Evolutionary conservation across 2,113 vertebrate genomes (phyloP).

Genomic region (Melospiza melodia): DNA sequence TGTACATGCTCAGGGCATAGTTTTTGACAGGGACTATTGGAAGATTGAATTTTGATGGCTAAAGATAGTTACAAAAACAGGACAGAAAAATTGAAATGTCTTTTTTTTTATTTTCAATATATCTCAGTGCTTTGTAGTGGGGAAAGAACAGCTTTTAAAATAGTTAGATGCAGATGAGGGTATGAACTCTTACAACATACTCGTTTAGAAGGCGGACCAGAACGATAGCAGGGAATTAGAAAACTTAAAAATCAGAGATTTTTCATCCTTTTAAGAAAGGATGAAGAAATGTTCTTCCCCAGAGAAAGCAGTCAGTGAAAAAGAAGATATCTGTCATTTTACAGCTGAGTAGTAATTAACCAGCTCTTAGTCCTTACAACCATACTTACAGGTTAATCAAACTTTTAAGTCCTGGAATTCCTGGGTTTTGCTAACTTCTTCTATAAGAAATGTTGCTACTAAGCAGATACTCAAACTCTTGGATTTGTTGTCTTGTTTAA

Average conservation of each 20-base stretch:
- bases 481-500: neutral
- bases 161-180: neutral
- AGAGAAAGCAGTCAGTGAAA: neutral
- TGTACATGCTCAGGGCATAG: neutral
- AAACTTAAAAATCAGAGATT: neutral
- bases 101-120: neutral
- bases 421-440: neutral
- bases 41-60: neutral
- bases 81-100: neutral
- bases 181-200: neutral
- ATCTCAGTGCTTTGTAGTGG: neutral
- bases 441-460: neutral
- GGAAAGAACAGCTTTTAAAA: neutral
- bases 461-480: neutral
- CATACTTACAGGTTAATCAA: neutral
- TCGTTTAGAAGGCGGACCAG: neutral
- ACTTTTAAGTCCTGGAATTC: neutral
- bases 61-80: conserved; percentile 1
- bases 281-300: neutral
- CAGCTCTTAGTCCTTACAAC: neutral
- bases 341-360: neutral
- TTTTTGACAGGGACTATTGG: neutral
- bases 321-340: neutral
- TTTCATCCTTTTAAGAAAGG: neutral
- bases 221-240: neutral